Conservation (phyloP, 2,113 vertebrate genomes). For the Balaeniceps rex region DNA sequence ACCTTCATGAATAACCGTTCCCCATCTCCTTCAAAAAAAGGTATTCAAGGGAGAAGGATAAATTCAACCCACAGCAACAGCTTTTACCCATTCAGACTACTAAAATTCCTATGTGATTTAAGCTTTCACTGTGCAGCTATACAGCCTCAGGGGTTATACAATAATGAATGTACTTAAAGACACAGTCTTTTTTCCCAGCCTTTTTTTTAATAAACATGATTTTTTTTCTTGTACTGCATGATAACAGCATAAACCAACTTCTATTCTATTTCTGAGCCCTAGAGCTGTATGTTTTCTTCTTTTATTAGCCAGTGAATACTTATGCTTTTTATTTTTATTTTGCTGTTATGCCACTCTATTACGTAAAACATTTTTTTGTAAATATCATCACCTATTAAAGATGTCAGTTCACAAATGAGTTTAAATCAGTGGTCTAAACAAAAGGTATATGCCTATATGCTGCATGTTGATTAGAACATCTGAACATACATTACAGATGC, state of each 20-base stretch:
- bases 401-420: not conserved
- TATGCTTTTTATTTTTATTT: not conserved
- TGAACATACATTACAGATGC: not conserved
- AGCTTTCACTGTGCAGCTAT: not conserved
- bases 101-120: not conserved
- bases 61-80: not conserved
- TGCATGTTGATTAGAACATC: not conserved
- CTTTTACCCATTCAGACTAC: not conserved
- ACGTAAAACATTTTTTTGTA: not conserved
- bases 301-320: not conserved
- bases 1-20: not conserved
- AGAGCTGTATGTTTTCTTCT: not conserved
- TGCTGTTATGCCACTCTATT: not conserved
- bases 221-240: not conserved
- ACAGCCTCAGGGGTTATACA: not conserved
- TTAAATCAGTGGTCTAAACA: not conserved
- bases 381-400: not conserved
- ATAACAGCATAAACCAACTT: not conserved
- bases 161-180: not conserved
- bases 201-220: not conserved
- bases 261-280: not conserved
- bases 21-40: not conserved
- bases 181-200: not conserved
- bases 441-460: not conserved
- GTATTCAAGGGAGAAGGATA: not conserved